Conservation (phyloP, 2,113 vertebrate species). For the Perca schrenkii region DNA sequence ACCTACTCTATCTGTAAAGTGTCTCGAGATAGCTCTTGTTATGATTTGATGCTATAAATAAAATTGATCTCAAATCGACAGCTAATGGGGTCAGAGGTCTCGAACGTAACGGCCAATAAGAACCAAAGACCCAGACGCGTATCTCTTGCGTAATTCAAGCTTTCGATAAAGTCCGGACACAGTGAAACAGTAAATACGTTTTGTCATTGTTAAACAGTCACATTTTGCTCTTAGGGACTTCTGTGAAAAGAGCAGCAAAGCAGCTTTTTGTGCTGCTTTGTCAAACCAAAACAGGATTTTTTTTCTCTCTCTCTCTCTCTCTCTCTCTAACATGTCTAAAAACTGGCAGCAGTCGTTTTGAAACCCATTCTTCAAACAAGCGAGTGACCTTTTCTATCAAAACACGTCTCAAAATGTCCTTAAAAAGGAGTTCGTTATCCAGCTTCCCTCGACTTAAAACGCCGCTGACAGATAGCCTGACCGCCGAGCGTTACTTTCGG, state of each 20-base stretch:
- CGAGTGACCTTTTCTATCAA: constrained; percentile 40
- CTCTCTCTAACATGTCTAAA: neutral
- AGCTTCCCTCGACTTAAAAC: neutral
- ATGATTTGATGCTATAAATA: too few relatives aligned
- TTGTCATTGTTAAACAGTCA: neutral
- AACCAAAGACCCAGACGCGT: neutral
- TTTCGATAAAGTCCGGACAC: constrained; percentile 6
- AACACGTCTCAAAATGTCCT: neutral
- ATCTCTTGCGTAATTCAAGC: neutral
- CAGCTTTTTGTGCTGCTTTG: neutral
- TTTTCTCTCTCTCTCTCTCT: neutral
- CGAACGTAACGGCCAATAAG: neutral
- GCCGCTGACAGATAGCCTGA: constrained; percentile 8
- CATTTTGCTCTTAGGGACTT: neutral
- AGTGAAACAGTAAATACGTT: neutral
- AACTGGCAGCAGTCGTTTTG: neutral
- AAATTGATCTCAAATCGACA: constrained; percentile 4
- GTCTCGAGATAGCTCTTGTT: too few relatives aligned
- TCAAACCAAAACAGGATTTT: too few relatives aligned
- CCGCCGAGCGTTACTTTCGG: constrained; percentile 1
- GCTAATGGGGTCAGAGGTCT: constrained; percentile 29
- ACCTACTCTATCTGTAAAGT: too few relatives aligned
- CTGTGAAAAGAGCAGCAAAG: neutral
- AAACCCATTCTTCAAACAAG: constrained; percentile 1
- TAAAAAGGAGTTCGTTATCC: constrained; percentile 17